Conservation (phyloP, 2,113 vertebrate species). For the Xenus cinereus region DNA sequence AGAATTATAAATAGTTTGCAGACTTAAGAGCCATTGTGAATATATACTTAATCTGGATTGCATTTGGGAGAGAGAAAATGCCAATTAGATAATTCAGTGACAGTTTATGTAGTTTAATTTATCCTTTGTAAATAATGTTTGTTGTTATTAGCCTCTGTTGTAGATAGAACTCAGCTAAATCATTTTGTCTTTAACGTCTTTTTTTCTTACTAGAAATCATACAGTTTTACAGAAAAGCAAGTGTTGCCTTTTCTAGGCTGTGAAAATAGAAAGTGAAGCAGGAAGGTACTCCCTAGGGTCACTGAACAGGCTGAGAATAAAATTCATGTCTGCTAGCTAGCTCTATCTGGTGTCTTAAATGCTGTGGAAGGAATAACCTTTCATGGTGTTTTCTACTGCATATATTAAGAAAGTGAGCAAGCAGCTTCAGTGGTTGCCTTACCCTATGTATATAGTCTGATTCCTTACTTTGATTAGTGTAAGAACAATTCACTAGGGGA, state of each 20-base stretch:
- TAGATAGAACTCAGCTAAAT: constrained; percentile 8
- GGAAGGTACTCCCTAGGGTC: background rate
- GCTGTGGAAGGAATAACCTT: background rate
- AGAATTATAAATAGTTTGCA: constrained; percentile 70
- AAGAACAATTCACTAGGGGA: background rate
- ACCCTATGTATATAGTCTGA: background rate
- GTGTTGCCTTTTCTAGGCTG: background rate
- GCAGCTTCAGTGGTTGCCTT: background rate
- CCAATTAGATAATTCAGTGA: constrained; percentile 42
- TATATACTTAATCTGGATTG: constrained; percentile 34
- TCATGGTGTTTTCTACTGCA: background rate
- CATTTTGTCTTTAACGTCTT: background rate
- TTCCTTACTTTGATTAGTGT: background rate
- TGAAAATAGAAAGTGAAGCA: background rate
- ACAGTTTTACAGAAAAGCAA: background rate
- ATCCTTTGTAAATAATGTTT: constrained; percentile 37
- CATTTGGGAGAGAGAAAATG: constrained; percentile 35
- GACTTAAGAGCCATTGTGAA: constrained; percentile 51
- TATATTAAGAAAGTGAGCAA: background rate
- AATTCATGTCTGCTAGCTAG: background rate
- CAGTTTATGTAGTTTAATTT: constrained; percentile 23
- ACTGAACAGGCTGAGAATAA: background rate
- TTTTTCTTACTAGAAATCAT: background rate
- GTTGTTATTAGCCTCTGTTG: constrained; percentile 39
- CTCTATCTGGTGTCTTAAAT: background rate